These are phyloP conservation scores for Paelopatides confundens DNA, from an alignment of 53 echinoderm and acorn worm genomes.

Conservation along the genomic window DNA sequence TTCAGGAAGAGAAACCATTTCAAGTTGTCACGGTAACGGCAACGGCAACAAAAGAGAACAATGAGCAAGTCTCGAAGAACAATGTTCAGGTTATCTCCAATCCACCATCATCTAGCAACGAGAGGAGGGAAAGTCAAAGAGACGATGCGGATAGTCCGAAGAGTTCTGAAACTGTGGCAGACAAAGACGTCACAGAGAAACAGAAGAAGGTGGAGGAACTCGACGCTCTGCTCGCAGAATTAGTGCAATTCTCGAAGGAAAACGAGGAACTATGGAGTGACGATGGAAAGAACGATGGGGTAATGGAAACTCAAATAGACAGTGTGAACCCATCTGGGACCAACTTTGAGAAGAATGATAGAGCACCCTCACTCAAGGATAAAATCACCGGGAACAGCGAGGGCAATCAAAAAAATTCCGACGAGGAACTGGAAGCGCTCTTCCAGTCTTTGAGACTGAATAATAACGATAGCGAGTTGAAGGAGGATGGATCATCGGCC, in stretches of 20 bases:
- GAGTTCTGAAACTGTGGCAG: background rate
- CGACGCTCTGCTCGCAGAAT: constrained; percentile 31
- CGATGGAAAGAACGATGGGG: background rate
- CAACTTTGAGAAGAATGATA: background rate
- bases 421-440: constrained; percentile 31
- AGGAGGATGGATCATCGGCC: background rate
- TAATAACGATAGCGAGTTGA: constrained; percentile 5
- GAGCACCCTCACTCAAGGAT: background rate
- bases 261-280: constrained; percentile 13
- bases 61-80: background rate
- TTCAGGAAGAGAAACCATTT: constrained; percentile 5
- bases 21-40: constrained; percentile 41
- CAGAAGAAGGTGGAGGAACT: background rate
- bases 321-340: background rate
- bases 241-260: constrained; percentile 23
- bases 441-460: constrained; percentile 17
- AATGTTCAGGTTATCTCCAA: background rate
- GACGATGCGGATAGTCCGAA: background rate
- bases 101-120: background rate
- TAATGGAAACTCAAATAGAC: background rate
- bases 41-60: background rate
- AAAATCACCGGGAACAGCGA: background rate
- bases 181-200: background rate
- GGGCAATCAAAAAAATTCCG: background rate
- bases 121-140: too few relatives aligned